Base-by-base conservation (phyloP, 1,140 invertebrate species). In the Psix sp. region DNA sequence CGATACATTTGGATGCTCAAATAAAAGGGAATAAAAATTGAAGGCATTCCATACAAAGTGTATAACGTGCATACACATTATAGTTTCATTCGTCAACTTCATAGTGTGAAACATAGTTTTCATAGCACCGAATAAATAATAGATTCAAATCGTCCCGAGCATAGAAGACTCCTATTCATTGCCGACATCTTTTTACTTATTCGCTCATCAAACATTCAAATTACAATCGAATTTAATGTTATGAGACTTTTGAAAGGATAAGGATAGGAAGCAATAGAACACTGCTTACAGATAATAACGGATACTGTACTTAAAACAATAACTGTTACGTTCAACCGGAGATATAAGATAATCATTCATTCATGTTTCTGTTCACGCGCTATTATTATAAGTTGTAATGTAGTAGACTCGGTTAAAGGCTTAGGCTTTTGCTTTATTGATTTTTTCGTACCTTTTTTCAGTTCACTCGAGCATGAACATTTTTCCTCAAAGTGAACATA, bases 301-400 rank as follows among this genome's bases (percentile, higher is more conserved):
- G 56, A 71, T 67, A 70, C 49, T 46, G 56, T 67, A 63, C 73
- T 45, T 67, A 62, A 60, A 76, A 76, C 66, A 76, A 71, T 67
- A 76, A 76, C 67, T 71, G 62, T 67, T 75, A 75, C 56, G 51
- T 67, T 71, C 62, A 62, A 29, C 13, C 39, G 45, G 51, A 71
- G 73, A 76, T 76, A 71, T 67, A 76, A 76, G 73, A 76, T 76
- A 76, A 76, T 76, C 67, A 76, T 70, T 71, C 73, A 76, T 67
- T 76, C 66, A 76, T 71, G 67, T 71, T 76, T 71, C 66, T 76
- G 45, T 76, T 76, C 62, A 71, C 62, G 73, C 49, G 60, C 54
- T 63, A 68, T 76, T 71, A 76, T 75, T 76, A 66, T 51, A 66
- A 66, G 65, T 70, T 66, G 26, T 33, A 52, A 66, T 17, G 54